Base-by-base conservation (phyloP, 1,140 invertebrate species). In the Drosophila tropicalis region DNA sequence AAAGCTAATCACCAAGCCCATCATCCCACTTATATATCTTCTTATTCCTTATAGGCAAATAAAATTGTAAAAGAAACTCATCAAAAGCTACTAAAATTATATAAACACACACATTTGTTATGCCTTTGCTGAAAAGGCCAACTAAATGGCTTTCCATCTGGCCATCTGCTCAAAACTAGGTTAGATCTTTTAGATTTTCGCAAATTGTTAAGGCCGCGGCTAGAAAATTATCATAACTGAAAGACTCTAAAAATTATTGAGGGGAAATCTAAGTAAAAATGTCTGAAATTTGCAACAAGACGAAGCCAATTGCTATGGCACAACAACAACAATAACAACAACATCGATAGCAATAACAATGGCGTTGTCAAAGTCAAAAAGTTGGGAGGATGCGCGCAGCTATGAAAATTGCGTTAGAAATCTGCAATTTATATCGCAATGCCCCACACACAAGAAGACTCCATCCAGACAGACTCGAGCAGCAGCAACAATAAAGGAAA, bases 351-450 rank as follows among this genome's bases (percentile, higher is more conserved):
- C 63, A 70, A 68, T 79, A 79, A 86, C 82, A 87, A 79, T 79
- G 83, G 66, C 84, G 72, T 74, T 87, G 84, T 87, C 84, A 84
- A 78, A 78, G 74, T 68, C 57, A 71, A 73, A 71, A 73, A 68
- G 66, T 57, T 65, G 78, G 70, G 77, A 75, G 44, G 44, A 51
- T 51, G 44, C 44, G 44, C 84, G 71, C 77, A 90, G 64, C 80
- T 89, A 81, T 89, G 80, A 87, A 87, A 87, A 87, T 89, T 89
- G 84, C 84, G 84, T 89, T 89, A 89, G 84, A 89, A 89, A 89
- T 89, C 84, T 89, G 84, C 84, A 89, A 89, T 89, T 89, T 89
- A 89, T 89, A 89, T 87, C 67, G 79, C 71, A 54, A 66, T 87
- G 84, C 84, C 70, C 67, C 82, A 72, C 72, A 79, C 68, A 70